Percentiles rank a stretch among this genome's conserved stretches.
These are phyloP conservation scores for Anguilla megastoma DNA, from an alignment of 2,797 vertebrate genomes.

Conservation along the genomic window DNA sequence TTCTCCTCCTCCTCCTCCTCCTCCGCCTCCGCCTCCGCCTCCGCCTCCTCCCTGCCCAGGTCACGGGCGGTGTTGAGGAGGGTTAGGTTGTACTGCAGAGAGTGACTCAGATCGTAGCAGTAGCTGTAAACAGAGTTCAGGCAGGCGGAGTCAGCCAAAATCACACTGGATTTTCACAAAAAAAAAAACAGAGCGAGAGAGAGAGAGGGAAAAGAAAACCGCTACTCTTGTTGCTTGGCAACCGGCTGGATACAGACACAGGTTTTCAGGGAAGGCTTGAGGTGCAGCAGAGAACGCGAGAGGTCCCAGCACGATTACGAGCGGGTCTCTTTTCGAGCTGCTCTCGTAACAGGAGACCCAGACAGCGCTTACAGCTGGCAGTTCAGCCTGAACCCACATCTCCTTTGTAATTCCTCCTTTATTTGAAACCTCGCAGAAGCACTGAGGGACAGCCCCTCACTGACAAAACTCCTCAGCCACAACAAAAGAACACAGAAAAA, in stretches of 20 bases:
- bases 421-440: too few species aligned
- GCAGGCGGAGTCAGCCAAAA: neutral
- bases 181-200: neutral
- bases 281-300: neutral
- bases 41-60: slow-evolving; percentile 68
- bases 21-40: slow-evolving; percentile 60
- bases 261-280: neutral
- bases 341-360: neutral
- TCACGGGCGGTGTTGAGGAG: slow-evolving; percentile 85
- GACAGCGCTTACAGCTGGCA: neutral
- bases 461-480: too few species aligned
- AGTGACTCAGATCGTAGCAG: slow-evolving; percentile 97
- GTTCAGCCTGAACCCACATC: neutral
- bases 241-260: neutral
- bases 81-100: slow-evolving; percentile 94
- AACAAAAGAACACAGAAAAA: too few species aligned
- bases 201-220: neutral
- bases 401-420: neutral
- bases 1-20: slow-evolving; percentile 44
- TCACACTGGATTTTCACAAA: neutral
- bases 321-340: too few species aligned
- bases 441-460: too few species aligned
- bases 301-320: neutral
- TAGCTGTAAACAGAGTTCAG: slow-evolving; percentile 75
- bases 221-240: neutral